phyloP scores from a whole-genome alignment of 53 echinoderm and acorn worm genomes.

The Apostichopus leukothele region DNA sequence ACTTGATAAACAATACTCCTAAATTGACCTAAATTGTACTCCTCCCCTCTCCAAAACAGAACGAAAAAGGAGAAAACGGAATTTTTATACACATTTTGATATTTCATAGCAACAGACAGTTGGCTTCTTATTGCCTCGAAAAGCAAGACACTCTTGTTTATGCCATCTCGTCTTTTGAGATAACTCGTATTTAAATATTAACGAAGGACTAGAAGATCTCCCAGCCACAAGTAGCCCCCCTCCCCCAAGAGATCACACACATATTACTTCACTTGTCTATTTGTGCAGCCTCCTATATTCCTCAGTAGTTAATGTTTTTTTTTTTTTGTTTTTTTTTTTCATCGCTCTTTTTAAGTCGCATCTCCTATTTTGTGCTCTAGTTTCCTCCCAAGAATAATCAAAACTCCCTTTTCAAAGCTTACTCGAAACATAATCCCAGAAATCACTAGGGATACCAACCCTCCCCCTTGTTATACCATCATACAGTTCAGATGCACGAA shows the following conservation, averaged over 20 bases:
- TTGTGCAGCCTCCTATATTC: constrained; percentile 16
- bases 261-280: constrained; percentile 31
- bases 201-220: no score
- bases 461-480: background rate
- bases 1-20: no score
- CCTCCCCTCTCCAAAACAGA: no score
- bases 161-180: no score
- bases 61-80: no score
- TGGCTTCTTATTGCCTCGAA: no score
- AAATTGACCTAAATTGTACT: no score
- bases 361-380: constrained; percentile 17
- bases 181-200: no score
- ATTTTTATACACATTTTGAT: no score
- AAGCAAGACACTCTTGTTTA: no score
- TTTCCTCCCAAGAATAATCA: background rate
- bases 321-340: background rate
- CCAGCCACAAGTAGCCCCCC: background rate
- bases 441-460: no score
- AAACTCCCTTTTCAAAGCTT: constrained; percentile 23
- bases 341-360: background rate
- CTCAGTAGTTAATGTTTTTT: constrained; percentile 10
- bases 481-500: background rate
- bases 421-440: background rate
- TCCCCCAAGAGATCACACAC: background rate
- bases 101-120: no score